A percentile compares a stretch with the other conserved stretches of the same genome.
phyloP scores from a whole-genome alignment of 1,140 invertebrate species.

The Agrypnia vestita region DNA sequence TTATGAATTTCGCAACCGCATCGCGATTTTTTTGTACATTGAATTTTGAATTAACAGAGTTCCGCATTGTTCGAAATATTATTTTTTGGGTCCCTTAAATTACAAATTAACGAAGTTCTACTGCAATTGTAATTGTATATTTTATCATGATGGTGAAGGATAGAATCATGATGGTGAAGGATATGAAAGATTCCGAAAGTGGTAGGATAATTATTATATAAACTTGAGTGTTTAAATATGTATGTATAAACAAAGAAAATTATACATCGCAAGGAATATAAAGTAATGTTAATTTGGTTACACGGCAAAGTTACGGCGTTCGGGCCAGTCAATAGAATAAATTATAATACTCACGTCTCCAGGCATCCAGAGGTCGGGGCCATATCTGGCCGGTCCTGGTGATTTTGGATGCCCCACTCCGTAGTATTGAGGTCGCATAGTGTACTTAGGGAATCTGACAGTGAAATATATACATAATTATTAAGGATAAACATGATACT shows the following conservation, averaged over 20 bases:
- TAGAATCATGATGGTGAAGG: too few species aligned
- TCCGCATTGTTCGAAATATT: too few species aligned
- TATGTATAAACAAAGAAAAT: not conserved
- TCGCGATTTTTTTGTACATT: too few species aligned
- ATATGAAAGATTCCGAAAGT: not conserved
- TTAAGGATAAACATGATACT: too few species aligned
- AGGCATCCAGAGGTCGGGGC: constrained; percentile 41
- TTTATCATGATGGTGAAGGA: too few species aligned
- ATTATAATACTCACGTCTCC: constrained; percentile 25
- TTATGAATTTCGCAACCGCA: too few species aligned
- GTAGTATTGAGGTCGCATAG: not conserved
- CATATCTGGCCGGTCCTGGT: constrained; percentile 35
- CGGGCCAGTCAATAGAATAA: not conserved
- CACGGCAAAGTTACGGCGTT: not conserved
- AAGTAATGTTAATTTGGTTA: not conserved
- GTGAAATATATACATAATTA: too few species aligned
- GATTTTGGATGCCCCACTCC: not conserved
- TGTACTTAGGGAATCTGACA: constrained; percentile 26
- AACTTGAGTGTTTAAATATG: not conserved
- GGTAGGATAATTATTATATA: not conserved
- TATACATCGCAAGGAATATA: not conserved
- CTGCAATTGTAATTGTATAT: too few species aligned
- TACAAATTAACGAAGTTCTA: too few species aligned
- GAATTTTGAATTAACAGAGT: too few species aligned
- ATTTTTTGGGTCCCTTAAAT: too few species aligned